Evolutionary conservation across 2,888 invertebrate genomes (phyloP).

Genomic region (Ichneumoninae sp.): DNA sequence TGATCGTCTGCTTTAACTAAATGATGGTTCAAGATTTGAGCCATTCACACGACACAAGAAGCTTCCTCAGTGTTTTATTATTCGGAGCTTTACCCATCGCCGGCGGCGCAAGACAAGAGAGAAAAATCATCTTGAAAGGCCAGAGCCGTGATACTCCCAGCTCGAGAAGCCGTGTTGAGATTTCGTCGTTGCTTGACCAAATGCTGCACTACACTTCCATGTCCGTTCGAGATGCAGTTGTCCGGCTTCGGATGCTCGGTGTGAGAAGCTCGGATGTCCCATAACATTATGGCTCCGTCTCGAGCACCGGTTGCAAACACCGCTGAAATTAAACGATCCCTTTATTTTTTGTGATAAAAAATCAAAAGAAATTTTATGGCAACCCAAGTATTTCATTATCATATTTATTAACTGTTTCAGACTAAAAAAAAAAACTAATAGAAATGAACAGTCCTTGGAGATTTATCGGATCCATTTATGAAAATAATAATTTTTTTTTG

Average conservation of each 20-base stretch:
- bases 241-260: slow-evolving; percentile 87
- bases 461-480: no score
- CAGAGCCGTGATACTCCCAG: slow-evolving; percentile 92
- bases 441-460: no score
- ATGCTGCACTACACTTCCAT: slow-evolving; percentile 85
- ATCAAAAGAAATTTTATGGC: background rate
- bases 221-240: slow-evolving; percentile 89
- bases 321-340: slow-evolving; percentile 82
- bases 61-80: slow-evolving; percentile 13
- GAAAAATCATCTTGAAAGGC: slow-evolving; percentile 92
- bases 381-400: background rate
- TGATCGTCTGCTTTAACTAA: background rate
- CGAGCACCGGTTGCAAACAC: slow-evolving; percentile 95
- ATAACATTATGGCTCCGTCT: slow-evolving; percentile 94
- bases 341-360: background rate
- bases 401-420: no score
- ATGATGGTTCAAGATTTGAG: no score
- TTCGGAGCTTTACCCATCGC: slow-evolving; percentile 88
- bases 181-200: slow-evolving; percentile 83
- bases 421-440: no score
- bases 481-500: no score
- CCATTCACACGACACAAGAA: background rate
- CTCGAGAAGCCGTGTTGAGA: slow-evolving; percentile 83
- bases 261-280: slow-evolving; percentile 90
- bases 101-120: slow-evolving; percentile 93